These are phyloP conservation scores for Coracopsis vasa DNA, from an alignment of 2,113 vertebrate genomes.

Conservation along the genomic window DNA sequence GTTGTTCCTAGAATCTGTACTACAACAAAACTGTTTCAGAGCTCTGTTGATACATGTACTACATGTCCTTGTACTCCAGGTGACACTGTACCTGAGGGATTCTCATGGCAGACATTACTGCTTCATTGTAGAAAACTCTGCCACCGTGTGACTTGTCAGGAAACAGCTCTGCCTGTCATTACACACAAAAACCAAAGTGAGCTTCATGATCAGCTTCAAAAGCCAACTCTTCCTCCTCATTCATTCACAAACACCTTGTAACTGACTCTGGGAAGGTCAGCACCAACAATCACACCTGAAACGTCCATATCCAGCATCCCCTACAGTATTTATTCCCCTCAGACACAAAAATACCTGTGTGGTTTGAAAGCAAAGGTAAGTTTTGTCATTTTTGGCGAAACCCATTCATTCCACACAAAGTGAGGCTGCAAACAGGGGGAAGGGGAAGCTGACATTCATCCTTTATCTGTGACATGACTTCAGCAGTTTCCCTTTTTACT, in stretches of 20 bases:
- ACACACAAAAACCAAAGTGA: not conserved
- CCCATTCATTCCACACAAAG: not conserved
- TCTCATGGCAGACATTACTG: slow-evolving; percentile 84
- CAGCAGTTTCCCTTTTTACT: not conserved
- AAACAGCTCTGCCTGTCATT: slow-evolving; percentile 83
- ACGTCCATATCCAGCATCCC: not conserved
- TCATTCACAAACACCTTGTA: not conserved
- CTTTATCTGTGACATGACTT: not conserved
- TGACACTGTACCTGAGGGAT: slow-evolving; percentile 81
- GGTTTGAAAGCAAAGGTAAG: not conserved
- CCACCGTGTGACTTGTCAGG: slow-evolving; percentile 88
- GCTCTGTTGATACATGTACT: too few relatives aligned
- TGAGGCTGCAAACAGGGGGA: not conserved
- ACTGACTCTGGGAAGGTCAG: not conserved
- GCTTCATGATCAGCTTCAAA: rapidly evolving
- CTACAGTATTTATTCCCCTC: not conserved
- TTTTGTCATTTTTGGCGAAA: not conserved
- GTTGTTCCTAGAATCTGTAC: not conserved
- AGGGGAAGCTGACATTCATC: not conserved
- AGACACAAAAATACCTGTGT: rapidly evolving
- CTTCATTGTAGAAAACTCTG: slow-evolving; percentile 84
- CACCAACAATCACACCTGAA: not conserved
- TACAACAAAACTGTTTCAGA: not conserved
- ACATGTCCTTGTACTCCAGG: not conserved
- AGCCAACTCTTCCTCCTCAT: not conserved